phyloP scores from a whole-genome alignment of 2,113 vertebrate genomes.

The Lynx canadensis region DNA sequence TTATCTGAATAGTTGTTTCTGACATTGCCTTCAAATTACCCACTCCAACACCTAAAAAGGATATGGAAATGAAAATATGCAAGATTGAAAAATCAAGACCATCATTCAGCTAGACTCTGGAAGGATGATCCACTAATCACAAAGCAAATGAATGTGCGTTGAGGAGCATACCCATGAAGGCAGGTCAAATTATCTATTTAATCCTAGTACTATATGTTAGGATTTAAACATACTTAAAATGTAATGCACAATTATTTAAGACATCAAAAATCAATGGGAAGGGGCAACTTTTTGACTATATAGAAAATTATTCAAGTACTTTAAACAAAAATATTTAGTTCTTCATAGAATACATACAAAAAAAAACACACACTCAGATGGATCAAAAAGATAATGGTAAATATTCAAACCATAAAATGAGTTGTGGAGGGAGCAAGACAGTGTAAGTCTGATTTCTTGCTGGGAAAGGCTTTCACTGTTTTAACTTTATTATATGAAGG shows the following conservation, averaged over 20 bases:
- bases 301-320: not conserved
- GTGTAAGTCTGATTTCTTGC: not conserved
- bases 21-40: conserved; percentile 14
- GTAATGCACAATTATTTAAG: not conserved
- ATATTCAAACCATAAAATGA: not conserved
- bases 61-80: conserved; percentile 10
- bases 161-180: not conserved
- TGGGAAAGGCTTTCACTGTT: not conserved
- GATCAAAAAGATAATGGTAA: not conserved
- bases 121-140: not conserved
- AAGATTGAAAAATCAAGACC: not conserved
- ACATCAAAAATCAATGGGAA: not conserved
- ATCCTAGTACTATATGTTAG: not conserved
- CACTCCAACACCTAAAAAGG: not conserved
- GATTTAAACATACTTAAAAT: not conserved
- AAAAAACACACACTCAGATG: not conserved
- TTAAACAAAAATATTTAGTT: conserved; percentile 27
- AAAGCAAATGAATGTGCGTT: not conserved
- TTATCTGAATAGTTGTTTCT: not conserved
- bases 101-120: not conserved
- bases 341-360: not conserved
- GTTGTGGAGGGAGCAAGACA: not conserved
- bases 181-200: not conserved
- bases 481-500: not conserved
- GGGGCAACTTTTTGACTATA: not conserved